phyloP scores from a whole-genome alignment of 2,888 invertebrate species.

The Maniola hyperantus region DNA sequence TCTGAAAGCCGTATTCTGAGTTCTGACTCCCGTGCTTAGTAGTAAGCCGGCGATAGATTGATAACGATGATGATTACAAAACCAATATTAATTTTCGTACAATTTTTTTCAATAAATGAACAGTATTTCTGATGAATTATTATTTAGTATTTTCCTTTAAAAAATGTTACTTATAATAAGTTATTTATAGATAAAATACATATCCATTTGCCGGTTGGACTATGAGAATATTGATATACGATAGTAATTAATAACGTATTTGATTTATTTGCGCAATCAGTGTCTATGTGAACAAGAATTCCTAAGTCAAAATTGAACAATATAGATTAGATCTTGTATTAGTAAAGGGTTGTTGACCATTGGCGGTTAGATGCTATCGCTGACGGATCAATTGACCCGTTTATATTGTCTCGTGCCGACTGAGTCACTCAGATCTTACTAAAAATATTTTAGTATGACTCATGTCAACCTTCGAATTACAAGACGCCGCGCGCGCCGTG shows the following conservation, averaged over 20 bases:
- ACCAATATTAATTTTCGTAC: no score
- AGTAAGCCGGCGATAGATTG: no score
- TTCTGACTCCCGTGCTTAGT: no score
- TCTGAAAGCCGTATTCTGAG: no score
- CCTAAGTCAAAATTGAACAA: constrained; percentile 28
- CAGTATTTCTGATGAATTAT: no score
- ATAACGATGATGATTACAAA: no score
- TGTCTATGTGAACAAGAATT: constrained; percentile 28
- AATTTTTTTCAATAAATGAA: no score
- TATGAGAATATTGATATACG: background rate
- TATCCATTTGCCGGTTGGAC: no score
- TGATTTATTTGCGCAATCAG: constrained; percentile 28
- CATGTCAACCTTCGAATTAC: constrained; percentile 6
- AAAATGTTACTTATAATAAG: no score
- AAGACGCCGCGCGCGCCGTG: background rate
- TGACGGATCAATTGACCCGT: constrained; percentile 27
- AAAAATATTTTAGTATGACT: constrained; percentile 2
- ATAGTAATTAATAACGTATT: constrained; percentile 6
- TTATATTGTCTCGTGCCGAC: constrained; percentile 28
- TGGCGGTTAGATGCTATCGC: constrained; percentile 28
- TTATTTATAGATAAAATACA: no score
- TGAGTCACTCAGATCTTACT: background rate
- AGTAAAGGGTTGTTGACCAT: constrained; percentile 40
- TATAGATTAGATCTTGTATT: constrained; percentile 41
- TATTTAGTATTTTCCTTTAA: no score